phyloP scores from a whole-genome alignment of 1,140 invertebrate species.

The Uloborus diversus region DNA sequence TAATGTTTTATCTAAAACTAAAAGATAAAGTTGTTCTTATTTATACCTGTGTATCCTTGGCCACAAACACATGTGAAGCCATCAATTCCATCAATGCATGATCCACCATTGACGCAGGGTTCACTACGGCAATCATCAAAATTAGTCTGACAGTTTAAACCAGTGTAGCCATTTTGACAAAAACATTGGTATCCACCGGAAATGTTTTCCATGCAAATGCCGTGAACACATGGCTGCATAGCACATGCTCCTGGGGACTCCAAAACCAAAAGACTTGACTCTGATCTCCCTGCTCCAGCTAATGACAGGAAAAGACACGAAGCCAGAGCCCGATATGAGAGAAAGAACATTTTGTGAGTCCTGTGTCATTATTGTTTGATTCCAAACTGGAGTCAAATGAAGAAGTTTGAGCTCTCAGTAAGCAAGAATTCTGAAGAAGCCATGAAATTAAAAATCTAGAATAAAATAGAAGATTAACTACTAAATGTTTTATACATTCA shows the following conservation, averaged over 20 bases:
- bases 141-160: conserved; percentile 83
- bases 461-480: too few relatives aligned
- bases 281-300: not conserved
- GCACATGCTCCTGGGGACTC: conserved; percentile 28
- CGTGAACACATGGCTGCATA: conserved; percentile 50
- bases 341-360: conserved; percentile 30
- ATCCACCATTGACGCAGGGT: conserved; percentile 67
- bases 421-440: not conserved
- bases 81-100: conserved; percentile 63
- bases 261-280: not conserved
- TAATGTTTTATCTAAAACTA: not conserved
- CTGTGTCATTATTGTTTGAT: conserved; percentile 32
- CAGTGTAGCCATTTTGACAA: conserved; percentile 90
- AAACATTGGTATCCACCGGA: conserved; percentile 90
- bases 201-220: conserved; percentile 80
- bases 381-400: not conserved
- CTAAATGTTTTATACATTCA: too few relatives aligned
- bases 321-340: conserved; percentile 12
- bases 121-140: conserved; percentile 72
- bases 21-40: not conserved
- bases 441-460: not conserved
- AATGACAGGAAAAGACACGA: conserved; percentile 5
- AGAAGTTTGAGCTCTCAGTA: not conserved
- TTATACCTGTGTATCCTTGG: conserved; percentile 77
- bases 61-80: conserved; percentile 75